phyloP scores from a whole-genome alignment of 2,888 invertebrate genomes.

The Conomelus anceps region DNA sequence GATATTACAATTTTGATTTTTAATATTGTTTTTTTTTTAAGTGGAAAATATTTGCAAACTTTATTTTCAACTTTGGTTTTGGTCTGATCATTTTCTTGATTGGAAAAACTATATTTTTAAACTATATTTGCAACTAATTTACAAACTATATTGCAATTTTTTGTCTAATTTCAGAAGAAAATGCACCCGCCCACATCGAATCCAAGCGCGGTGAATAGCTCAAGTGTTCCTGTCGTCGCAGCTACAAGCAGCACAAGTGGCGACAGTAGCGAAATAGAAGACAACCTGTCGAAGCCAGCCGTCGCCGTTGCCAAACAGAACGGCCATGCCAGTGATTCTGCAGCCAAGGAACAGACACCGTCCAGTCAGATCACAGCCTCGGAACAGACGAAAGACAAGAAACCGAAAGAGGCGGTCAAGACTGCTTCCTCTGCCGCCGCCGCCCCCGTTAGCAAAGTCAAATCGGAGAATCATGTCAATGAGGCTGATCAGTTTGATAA shows the following conservation, averaged over 20 bases:
- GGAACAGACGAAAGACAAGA: not conserved
- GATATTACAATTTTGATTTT: too few relatives aligned
- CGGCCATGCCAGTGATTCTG: constrained; percentile 4
- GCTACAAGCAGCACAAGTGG: not conserved
- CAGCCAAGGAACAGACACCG: not conserved
- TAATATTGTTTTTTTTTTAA: too few relatives aligned
- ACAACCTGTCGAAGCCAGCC: constrained; percentile 1
- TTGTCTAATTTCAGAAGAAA: not conserved
- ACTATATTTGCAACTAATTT: not conserved
- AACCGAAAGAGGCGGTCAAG: not conserved
- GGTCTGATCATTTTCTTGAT: too few relatives aligned
- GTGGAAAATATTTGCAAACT: too few relatives aligned
- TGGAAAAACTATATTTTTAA: too few relatives aligned
- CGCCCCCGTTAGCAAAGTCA: not conserved
- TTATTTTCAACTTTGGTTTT: too few relatives aligned
- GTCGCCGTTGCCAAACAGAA: constrained; percentile 18
- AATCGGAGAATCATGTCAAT: not conserved
- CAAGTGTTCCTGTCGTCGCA: not conserved
- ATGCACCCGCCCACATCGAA: not conserved
- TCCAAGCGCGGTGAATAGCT: not conserved
- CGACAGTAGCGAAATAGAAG: constrained; percentile 1
- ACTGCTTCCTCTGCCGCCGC: not conserved
- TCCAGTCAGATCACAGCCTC: not conserved
- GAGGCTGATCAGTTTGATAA: constrained; percentile 42
- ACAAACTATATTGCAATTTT: not conserved